Evolutionary conservation across 2,888 invertebrate species (phyloP).

Genomic region (Tenthredo notha): DNA sequence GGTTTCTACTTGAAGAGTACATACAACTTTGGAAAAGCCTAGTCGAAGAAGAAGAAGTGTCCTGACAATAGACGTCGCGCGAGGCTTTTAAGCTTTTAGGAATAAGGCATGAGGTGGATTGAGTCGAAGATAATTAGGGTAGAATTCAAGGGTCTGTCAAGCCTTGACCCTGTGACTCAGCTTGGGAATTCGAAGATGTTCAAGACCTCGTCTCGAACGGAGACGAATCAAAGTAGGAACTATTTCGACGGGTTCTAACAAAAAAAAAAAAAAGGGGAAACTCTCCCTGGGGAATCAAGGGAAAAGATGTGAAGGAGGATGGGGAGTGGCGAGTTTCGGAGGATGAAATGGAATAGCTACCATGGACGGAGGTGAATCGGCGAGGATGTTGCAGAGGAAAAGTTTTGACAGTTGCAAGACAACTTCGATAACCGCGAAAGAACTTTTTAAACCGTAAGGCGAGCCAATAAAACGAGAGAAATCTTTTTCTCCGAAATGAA

Average conservation of each 20-base stretch:
- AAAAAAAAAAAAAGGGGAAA: slow-evolving; percentile 33
- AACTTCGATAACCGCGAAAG: slow-evolving; percentile 42
- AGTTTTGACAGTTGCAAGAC: slow-evolving; percentile 42
- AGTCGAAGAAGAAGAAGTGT: neutral
- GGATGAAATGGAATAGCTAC: neutral
- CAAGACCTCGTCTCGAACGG: neutral
- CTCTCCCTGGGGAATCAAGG: slow-evolving; percentile 29
- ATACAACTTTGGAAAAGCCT: neutral
- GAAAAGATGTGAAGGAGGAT: neutral
- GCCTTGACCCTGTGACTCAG: slow-evolving; percentile 1
- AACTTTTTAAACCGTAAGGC: slow-evolving; percentile 23
- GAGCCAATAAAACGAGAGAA: slow-evolving; percentile 35
- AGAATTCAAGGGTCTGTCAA: neutral
- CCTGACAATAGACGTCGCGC: neutral
- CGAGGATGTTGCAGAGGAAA: neutral
- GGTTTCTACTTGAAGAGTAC: neutral
- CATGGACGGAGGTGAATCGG: slow-evolving; percentile 11
- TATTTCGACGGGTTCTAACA: slow-evolving; percentile 21
- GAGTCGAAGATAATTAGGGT: slow-evolving; percentile 1
- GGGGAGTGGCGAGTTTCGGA: neutral
- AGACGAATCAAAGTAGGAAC: slow-evolving; percentile 42
- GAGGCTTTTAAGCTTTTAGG: neutral
- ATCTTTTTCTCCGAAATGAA: neutral
- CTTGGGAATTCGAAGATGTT: slow-evolving; percentile 26
- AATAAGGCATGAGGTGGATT: neutral